Base-by-base conservation (phyloP, 2,888 invertebrate genomes). In the Elysia crispata region DNA sequence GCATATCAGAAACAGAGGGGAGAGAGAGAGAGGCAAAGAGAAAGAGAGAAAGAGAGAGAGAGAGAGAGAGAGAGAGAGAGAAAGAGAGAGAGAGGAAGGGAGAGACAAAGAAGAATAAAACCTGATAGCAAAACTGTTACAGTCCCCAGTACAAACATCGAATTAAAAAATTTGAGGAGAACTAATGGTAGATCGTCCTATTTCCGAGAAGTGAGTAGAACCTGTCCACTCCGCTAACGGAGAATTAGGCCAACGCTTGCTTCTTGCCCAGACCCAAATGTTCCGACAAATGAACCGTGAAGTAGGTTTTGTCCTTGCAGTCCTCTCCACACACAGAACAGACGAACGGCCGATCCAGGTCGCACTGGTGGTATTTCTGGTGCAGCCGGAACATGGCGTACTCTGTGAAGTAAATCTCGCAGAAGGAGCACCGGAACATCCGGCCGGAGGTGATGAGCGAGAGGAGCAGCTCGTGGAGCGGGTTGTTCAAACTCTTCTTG, bases 361-460 rank as follows among this genome's bases (percentile, higher is more conserved):
- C 88, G 31, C 83, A 84, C 66, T 84, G 82, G 79, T 88, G 89
- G 66, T 88, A 82, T 82, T 88, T 88, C 72, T 87, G 85, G 78
- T 90, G 90, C 49, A 89, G 86, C 31, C 87, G 82, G 75, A 87
- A 89, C 90, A 90, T 89, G 41, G 89, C 87, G 79, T 88, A 88
- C 81, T 90, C 90, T 0, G 87, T 86, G 83, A 89, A 90, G 80
- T 87, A 90, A 77, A 89, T 88, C 69, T 88, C 89, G 77, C 90
- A 90, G 79, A 86, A 87, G 30, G 85, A 86, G 81, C 90, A 90
- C 50, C 86, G 88, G 82, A 87, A 90, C 84, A 90, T 86, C 49
- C 86, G 81, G 0, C 89, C 89, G 0, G 88, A 83, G 25, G 86
- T 82, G 70, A 90, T 82, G 57, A 90, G 81, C 25, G 87, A 83